A percentile compares a stretch with the other conserved stretches of the same genome.
phyloP scores from a whole-genome alignment of 1,140 invertebrate species.

The Nilaparvata lugens region DNA sequence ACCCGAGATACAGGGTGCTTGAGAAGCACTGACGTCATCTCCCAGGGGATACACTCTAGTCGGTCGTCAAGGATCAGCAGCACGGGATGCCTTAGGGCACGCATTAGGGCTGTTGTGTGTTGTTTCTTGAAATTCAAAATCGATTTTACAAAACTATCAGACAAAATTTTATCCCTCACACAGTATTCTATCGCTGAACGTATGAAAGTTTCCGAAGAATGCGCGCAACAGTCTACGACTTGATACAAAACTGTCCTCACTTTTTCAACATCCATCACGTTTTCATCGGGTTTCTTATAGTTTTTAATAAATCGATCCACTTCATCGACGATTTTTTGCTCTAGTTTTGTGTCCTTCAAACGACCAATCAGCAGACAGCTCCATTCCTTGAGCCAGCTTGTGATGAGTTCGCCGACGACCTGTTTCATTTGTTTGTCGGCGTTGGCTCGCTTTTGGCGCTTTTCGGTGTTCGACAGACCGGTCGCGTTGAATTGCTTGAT shows the following conservation, averaged over 20 bases:
- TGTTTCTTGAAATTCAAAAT: not conserved
- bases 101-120: not conserved
- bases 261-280: not conserved
- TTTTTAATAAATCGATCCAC: not conserved
- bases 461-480: too few species aligned
- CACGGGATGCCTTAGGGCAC: not conserved
- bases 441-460: too few species aligned
- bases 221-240: not conserved
- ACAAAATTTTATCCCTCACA: not conserved
- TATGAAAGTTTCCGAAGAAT: not conserved
- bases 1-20: constrained; percentile 56
- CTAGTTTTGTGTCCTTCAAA: not conserved
- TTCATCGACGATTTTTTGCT: not conserved
- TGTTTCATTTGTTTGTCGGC: too few species aligned
- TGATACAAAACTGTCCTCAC: not conserved
- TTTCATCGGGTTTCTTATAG: not conserved
- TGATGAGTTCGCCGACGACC: not conserved
- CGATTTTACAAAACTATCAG: not conserved
- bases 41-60: constrained; percentile 65
- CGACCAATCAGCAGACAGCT: not conserved
- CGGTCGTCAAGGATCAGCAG: constrained; percentile 29
- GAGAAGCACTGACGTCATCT: constrained; percentile 52
- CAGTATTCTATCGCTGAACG: not conserved
- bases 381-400: not conserved
- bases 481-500: too few species aligned